A percentile compares a stretch with the other conserved stretches of the same genome.
These are phyloP conservation scores for Pseudomyrmex cubaensis DNA, from an alignment of 1,140 invertebrate species.

Conservation along the genomic window DNA sequence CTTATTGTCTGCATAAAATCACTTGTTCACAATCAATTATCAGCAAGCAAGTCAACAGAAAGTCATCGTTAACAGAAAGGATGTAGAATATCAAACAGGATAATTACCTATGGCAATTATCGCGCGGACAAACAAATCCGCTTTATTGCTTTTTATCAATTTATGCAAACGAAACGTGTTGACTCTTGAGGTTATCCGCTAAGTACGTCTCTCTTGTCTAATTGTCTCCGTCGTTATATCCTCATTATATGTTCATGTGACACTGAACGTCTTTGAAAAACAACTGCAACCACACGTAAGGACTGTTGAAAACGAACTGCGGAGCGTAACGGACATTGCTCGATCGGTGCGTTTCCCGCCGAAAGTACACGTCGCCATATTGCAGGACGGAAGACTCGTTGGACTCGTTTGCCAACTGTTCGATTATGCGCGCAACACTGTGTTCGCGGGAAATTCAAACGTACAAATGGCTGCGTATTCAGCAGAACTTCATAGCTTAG, in stretches of 20 bases:
- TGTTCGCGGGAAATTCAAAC: background rate
- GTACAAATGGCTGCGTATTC: too few relatives aligned
- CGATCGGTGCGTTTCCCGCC: slow-evolving; percentile 19
- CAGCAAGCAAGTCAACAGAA: background rate
- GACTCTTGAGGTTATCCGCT: slow-evolving; percentile 10
- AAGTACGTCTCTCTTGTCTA: slow-evolving; percentile 4
- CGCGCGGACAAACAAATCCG: background rate
- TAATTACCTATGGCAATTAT: slow-evolving; percentile 32
- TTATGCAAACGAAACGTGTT: background rate
- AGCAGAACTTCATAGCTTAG: too few relatives aligned
- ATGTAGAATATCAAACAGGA: background rate
- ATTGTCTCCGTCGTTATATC: background rate
- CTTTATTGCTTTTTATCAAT: slow-evolving; percentile 12
- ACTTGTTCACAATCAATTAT: background rate
- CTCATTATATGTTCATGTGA: background rate
- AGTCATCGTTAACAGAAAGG: background rate
- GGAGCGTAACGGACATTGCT: background rate
- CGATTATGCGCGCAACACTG: background rate
- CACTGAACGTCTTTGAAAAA: background rate
- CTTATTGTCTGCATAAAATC: background rate
- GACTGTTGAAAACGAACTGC: background rate
- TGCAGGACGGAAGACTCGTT: background rate
- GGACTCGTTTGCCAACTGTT: slow-evolving; percentile 20
- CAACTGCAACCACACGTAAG: too few relatives aligned
- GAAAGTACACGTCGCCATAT: slow-evolving; percentile 22